phyloP scores from a whole-genome alignment of 2,797 vertebrate species.

The Acanthornis magna region DNA sequence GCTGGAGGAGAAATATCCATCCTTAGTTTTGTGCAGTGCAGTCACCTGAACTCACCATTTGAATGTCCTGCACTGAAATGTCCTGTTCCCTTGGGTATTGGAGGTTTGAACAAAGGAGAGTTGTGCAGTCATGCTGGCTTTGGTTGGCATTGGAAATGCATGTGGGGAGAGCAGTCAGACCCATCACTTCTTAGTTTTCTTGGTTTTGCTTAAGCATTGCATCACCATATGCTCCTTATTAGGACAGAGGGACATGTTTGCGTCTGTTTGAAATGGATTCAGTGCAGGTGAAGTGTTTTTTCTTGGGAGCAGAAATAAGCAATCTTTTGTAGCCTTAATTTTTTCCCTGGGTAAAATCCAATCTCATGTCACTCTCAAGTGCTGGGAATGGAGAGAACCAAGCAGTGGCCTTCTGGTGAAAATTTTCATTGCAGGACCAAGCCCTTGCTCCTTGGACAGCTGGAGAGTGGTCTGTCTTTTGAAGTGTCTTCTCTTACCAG shows the following conservation, averaged over 20 bases:
- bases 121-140: not conserved
- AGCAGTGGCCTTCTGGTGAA: not conserved
- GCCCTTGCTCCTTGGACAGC: not conserved
- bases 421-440: not conserved
- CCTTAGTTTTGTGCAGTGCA: not conserved
- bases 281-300: not conserved
- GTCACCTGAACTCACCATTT: not conserved
- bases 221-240: not conserved
- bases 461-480: not conserved
- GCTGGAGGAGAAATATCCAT: not conserved
- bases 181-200: not conserved
- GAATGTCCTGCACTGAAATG: not conserved
- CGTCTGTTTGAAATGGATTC: not conserved
- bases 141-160: not conserved
- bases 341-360: not conserved
- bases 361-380: not conserved
- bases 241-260: not conserved
- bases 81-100: not conserved
- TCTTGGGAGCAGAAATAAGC: not conserved
- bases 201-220: not conserved
- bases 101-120: not conserved
- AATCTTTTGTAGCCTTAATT: not conserved
- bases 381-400: not conserved
- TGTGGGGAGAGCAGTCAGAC: not conserved
- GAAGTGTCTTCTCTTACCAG: constrained; percentile 65